A percentile compares a stretch with the other conserved stretches of the same genome.
phyloP scores from a whole-genome alignment of 2,113 vertebrate genomes.

The Nerophis lumbriciformis region DNA sequence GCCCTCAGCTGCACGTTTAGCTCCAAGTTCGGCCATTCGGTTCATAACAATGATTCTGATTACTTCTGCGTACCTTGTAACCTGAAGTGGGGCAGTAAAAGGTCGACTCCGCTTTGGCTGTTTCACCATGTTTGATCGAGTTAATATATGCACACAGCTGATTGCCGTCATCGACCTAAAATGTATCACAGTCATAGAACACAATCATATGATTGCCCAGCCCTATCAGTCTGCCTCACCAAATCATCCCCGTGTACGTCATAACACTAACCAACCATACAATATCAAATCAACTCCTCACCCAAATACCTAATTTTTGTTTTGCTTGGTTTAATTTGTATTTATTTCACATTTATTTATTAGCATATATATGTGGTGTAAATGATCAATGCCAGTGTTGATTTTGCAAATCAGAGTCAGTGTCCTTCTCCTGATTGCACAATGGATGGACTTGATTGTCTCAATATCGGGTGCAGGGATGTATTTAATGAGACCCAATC shows the following conservation, averaged over 20 bases:
- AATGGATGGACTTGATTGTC: constrained; percentile 29
- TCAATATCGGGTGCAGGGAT: constrained; percentile 35
- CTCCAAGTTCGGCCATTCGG: too few species aligned
- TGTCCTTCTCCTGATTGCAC: constrained; percentile 30
- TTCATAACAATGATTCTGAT: too few species aligned
- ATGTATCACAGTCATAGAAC: too few species aligned
- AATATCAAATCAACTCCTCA: constrained; percentile 31
- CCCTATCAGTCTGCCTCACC: constrained; percentile 5
- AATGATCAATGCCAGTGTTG: constrained; percentile 28
- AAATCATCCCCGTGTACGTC: constrained; percentile 13
- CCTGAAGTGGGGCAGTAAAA: too few species aligned
- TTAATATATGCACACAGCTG: too few species aligned
- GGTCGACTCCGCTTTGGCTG: too few species aligned
- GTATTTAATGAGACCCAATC: constrained; percentile 28
- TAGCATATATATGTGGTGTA: constrained; percentile 18
- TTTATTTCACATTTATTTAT: constrained; percentile 14
- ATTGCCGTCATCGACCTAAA: too few species aligned
- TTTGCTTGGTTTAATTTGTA: constrained; percentile 39
- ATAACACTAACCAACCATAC: background rate
- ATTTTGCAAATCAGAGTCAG: constrained; percentile 37
- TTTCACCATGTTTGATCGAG: too few species aligned
- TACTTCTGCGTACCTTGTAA: too few species aligned
- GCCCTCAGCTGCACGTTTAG: too few species aligned
- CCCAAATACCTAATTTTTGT: constrained; percentile 26
- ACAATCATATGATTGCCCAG: too few species aligned